phyloP scores from a whole-genome alignment of 2,888 invertebrate species.

The Mallateleia sp. region DNA sequence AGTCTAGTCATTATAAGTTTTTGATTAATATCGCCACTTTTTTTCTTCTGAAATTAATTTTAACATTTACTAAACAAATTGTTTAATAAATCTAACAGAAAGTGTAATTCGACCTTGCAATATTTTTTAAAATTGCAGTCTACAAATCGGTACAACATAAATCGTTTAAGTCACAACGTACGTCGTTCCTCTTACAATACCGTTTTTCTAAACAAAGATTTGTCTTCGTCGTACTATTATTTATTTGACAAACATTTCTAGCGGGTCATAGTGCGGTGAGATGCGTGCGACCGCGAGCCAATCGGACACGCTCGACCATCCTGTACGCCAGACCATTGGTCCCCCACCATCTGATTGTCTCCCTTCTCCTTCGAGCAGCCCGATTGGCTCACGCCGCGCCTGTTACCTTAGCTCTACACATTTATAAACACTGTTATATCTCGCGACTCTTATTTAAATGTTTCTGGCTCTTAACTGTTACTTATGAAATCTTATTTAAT shows the following conservation, averaged over 20 bases:
- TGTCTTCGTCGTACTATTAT: too few species aligned
- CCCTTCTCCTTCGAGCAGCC: neutral
- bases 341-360: neutral
- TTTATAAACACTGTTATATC: constrained; percentile 49
- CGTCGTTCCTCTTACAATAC: too few species aligned
- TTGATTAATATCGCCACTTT: too few species aligned
- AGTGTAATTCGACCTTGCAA: too few species aligned
- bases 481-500: constrained; percentile 72
- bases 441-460: constrained; percentile 61
- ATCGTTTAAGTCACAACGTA: too few species aligned
- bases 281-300: neutral
- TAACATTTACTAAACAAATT: too few species aligned
- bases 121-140: too few species aligned
- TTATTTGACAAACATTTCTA: constrained; percentile 34
- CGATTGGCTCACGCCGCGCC: constrained; percentile 4
- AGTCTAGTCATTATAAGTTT: too few species aligned
- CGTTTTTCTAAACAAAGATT: too few species aligned
- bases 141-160: too few species aligned
- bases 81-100: too few species aligned
- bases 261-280: constrained; percentile 7
- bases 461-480: constrained; percentile 70
- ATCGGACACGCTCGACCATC: neutral
- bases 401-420: constrained; percentile 46
- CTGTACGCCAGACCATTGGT: neutral
- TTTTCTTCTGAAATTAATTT: too few species aligned